These are phyloP conservation scores for Ditylenchus dipsaci DNA, from an alignment of 1,140 invertebrate genomes.

Conservation along the genomic window DNA sequence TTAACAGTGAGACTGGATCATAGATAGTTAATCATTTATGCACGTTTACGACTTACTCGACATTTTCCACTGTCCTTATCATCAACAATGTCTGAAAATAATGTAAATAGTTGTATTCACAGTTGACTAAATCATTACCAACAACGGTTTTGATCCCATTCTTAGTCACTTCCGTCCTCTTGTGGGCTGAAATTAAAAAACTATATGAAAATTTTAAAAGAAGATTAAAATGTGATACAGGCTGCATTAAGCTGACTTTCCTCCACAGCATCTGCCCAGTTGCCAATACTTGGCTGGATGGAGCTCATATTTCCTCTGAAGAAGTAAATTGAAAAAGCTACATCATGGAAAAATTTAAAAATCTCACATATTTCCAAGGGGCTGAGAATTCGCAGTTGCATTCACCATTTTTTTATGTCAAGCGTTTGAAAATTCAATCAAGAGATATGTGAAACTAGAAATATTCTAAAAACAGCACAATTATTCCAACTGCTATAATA, in stretches of 20 bases:
- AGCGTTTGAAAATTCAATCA: too few relatives aligned
- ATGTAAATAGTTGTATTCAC: too few relatives aligned
- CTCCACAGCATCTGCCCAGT: conserved; percentile 31
- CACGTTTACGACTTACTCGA: neutral
- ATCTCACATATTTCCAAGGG: conserved; percentile 2
- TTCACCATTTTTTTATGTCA: neutral
- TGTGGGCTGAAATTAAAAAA: conserved; percentile 12
- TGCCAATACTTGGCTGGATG: conserved; percentile 13
- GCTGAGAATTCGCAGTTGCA: neutral
- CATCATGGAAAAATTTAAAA: neutral
- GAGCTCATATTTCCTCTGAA: conserved; percentile 13
- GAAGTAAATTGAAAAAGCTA: neutral
- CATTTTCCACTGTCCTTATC: conserved; percentile 15
- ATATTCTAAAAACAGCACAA: too few relatives aligned
- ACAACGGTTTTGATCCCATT: conserved; percentile 31
- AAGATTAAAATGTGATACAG: neutral
- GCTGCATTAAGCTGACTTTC: conserved; percentile 12
- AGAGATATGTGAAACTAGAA: too few relatives aligned
- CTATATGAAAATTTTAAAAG: neutral
- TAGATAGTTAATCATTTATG: neutral
- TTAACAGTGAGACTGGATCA: conserved; percentile 6
- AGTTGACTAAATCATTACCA: neutral
- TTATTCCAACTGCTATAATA: too few relatives aligned
- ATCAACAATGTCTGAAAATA: conserved; percentile 14
- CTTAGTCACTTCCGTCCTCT: conserved; percentile 25